Base-by-base conservation (phyloP, 2,113 vertebrate species). In the Microcebus ravelobensis region DNA sequence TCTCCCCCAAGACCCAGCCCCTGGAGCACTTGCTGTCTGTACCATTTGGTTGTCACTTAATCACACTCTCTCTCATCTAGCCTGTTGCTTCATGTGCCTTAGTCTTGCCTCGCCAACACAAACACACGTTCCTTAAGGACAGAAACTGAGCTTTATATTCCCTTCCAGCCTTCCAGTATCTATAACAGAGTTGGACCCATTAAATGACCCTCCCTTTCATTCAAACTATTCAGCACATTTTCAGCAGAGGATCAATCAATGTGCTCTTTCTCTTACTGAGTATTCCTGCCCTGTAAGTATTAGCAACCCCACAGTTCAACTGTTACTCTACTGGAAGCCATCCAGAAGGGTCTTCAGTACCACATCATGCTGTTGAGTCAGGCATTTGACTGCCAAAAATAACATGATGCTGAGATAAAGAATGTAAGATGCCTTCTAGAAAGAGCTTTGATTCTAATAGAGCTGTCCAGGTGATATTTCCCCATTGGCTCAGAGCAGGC, bases 41-140 rank as follows among this genome's bases (percentile, higher is more conserved):
- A 80, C 91, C 70, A 68, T 87, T 96, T 50, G 18, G 74, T 87
- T 97, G 95, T 96, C 96, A 97, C 96, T 98, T 98, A 97, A 97
- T 98, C 95, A 94, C 67, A 91, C 20, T 59, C 96, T 94, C 83
- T 80, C 80, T 67, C 73, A 23, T 96, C 83, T 42, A 96, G 94
- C 94, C 85, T 96, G 86, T 96, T 95, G 93, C 89, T 95, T 97
- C 96, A 57, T 91, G 90, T 23, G 93, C 90, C 63, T 97, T 84
- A 36, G 68, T 65, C 93, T 83, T 59, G 36, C 95, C 84, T 95
- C 94, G 97, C 97, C 97, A 98, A 98, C 90, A 97, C 92, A 97
- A 98, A 97, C 80, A 97, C 39, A 71, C 73, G 67, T 87, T 95
- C 79, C 27, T 96, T 91, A 74, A 94, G 86, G 52, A 95, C 84